These are phyloP conservation scores for Orthosia gothica DNA, from an alignment of 2,888 invertebrate genomes.

Conservation along the genomic window DNA sequence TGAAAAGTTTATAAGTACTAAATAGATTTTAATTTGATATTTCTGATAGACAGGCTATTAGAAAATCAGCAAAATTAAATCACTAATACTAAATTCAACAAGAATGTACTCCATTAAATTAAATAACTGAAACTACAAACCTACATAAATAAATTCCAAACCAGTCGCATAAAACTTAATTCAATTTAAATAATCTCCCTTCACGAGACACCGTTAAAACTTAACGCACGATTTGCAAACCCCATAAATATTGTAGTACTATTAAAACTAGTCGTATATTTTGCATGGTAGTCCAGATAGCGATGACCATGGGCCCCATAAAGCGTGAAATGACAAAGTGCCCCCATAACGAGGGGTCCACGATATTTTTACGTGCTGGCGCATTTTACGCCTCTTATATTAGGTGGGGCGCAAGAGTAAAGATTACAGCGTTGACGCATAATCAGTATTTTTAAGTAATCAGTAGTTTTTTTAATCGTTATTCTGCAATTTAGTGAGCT, in stretches of 20 bases:
- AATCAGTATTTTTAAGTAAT: background rate
- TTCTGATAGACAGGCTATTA: background rate
- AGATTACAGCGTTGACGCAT: conserved; percentile 8
- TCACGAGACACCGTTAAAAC: conserved; percentile 53
- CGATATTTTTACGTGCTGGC: conserved; percentile 82
- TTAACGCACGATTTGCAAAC: conserved; percentile 65
- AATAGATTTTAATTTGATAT: background rate
- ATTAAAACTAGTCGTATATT: conserved; percentile 67
- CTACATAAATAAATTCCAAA: conserved; percentile 15
- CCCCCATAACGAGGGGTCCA: conserved; percentile 78
- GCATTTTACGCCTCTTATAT: conserved; percentile 77
- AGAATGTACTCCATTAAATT: background rate
- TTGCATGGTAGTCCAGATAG: conserved; percentile 67
- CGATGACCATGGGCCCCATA: conserved; percentile 81
- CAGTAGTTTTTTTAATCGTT: no score
- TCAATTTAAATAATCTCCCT: conserved; percentile 47
- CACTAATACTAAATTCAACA: background rate
- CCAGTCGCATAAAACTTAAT: conserved; percentile 38
- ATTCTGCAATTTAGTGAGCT: background rate
- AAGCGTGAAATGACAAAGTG: conserved; percentile 85
- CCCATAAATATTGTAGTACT: conserved; percentile 60
- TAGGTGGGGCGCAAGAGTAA: conserved; percentile 47
- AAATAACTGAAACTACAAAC: conserved; percentile 1
- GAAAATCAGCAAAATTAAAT: background rate
- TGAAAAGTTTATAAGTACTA: background rate